Base-by-base conservation (phyloP, 2,888 invertebrate species). In the Emmelina monodactyla region DNA sequence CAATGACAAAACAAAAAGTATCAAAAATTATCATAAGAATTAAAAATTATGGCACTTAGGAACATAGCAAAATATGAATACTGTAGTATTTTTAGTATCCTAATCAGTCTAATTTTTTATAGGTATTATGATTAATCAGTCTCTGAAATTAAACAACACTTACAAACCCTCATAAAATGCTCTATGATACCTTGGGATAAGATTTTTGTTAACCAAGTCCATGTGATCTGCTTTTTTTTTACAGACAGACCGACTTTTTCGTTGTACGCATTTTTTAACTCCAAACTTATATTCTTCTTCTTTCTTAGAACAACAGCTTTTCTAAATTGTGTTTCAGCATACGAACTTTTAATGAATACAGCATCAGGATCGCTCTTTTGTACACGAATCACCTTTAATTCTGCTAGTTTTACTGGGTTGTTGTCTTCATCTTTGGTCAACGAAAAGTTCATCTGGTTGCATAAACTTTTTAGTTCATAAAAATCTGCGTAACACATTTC, bases 401-500 rank as follows among this genome's bases (percentile, higher is more conserved):
- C 33, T 30, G 35, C 32, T 22, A 41, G 31, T 39, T 43, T 43
- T n/a, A 43, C 35, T 34, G 41, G 19, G 34, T 42, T 37, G 31
- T 31, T 38, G 31, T 45, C 38, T 42, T 41, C 41, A 42, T 45
- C 42, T 38, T 42, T 44, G 28, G 16, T 28, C 22, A 44, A 33
- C 31, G 39, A 11, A 34, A 44, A 38, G 31, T 39, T 39, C 40
- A 44, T 42, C 42, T 44, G 40, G 33, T 22, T 38, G 37, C 38
- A 38, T 33, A 44, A 22, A 38, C 25, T 34, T 43, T 46, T 45
- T 35, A 42, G 42, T 33, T 44, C 35, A 37, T 31, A 38, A 39
- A 40, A 37, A 39, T 45, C 38, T 22, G 34, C 37, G 19, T 34
- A 42, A 19, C 42, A 40, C 38, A 44, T 41, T 47, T 40, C 37